A percentile compares a stretch with the other conserved stretches of the same genome.
Evolutionary conservation across 2,113 vertebrate genomes (phyloP).

Genomic region (Prochilodus magdalenae): DNA sequence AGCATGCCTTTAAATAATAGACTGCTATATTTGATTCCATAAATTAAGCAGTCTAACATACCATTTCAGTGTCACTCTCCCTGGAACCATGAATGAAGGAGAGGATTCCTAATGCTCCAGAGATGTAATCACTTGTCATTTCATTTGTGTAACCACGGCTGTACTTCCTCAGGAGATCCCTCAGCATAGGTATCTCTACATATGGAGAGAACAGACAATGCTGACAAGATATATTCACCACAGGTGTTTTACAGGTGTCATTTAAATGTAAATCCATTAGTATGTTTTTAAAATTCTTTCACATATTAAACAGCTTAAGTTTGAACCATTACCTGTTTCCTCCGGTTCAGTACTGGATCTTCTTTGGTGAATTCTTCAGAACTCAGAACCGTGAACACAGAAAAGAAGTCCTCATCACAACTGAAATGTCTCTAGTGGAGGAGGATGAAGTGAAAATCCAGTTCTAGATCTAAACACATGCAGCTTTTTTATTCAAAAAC

Average conservation of each 20-base stretch:
- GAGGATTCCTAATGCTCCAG: conserved; percentile 24
- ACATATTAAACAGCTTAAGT: too few species aligned
- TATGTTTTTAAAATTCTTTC: too few species aligned
- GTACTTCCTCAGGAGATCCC: background rate
- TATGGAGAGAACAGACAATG: background rate
- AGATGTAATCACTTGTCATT: background rate
- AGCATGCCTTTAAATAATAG: too few species aligned
- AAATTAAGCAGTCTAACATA: background rate
- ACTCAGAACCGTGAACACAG: conserved; percentile 39
- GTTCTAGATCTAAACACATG: too few species aligned
- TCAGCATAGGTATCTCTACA: conserved; percentile 15
- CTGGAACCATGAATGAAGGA: background rate
- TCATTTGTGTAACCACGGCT: background rate
- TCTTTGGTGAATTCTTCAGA: conserved; percentile 16
- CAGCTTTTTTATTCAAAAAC: too few species aligned
- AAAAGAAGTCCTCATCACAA: background rate
- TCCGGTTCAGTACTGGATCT: background rate
- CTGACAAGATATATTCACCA: too few species aligned
- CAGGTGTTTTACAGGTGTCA: too few species aligned
- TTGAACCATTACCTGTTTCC: conserved; percentile 35
- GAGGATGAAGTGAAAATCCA: background rate
- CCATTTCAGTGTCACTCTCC: background rate
- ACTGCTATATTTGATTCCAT: too few species aligned
- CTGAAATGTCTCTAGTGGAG: conserved; percentile 32
- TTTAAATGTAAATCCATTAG: too few species aligned